Percentiles rank a stretch among this genome's conserved stretches.
Evolutionary conservation across 2,113 vertebrate genomes (phyloP).

Genomic region (Oceanites oceanicus): DNA sequence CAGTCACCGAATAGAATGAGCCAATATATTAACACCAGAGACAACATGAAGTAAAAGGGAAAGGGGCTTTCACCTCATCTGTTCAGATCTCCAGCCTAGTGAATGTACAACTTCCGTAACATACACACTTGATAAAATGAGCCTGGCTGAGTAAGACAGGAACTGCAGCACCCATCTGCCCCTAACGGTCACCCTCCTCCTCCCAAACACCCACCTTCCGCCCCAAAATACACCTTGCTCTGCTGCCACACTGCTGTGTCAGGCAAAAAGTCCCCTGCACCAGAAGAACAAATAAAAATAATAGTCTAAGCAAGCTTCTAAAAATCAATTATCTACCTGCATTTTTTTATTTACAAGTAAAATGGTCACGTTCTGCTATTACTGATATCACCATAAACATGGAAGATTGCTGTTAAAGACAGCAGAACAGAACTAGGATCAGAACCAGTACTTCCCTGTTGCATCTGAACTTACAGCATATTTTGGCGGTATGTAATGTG

Average conservation of each 20-base stretch:
- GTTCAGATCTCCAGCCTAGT: background rate
- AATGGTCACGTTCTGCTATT: background rate
- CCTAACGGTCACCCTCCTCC: background rate
- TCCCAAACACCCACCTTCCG: background rate
- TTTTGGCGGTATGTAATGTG: background rate
- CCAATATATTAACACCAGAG: conserved; percentile 3
- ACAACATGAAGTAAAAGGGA: background rate
- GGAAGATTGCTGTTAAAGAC: background rate
- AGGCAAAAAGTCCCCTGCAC: background rate
- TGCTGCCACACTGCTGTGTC: background rate
- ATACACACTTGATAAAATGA: background rate
- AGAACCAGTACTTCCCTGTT: background rate
- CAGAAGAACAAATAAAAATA: conserved; percentile 1
- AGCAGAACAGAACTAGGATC: background rate
- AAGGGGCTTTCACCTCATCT: background rate
- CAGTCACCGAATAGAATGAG: background rate
- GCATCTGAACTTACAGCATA: background rate
- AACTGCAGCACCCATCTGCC: background rate
- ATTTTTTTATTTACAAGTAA: background rate
- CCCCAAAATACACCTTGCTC: background rate
- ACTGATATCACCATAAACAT: background rate
- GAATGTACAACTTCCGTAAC: background rate
- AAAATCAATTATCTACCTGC: background rate
- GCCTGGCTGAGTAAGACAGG: background rate
- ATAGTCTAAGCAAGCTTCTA: background rate